Conservation (phyloP, 2,888 invertebrate species). For the Dicycla oo region DNA sequence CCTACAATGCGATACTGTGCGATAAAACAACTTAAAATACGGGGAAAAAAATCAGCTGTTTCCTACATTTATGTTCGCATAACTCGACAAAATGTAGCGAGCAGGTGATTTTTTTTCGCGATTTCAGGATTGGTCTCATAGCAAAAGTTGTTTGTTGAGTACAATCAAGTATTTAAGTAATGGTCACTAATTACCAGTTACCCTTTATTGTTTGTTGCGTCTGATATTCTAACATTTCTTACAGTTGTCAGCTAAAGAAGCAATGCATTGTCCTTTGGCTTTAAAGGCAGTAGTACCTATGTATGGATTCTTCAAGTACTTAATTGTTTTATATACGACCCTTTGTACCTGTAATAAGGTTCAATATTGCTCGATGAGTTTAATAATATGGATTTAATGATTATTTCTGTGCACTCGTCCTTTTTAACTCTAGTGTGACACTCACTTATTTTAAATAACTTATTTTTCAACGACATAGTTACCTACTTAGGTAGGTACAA, state of each 20-base stretch:
- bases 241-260: neutral
- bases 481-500: slow-evolving; percentile 4
- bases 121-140: too few species aligned
- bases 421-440: neutral
- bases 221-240: neutral
- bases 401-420: slow-evolving; percentile 11
- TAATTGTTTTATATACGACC: slow-evolving; percentile 6
- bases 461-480: neutral
- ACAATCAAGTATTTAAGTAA: too few species aligned
- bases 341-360: neutral
- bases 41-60: too few species aligned
- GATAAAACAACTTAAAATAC: too few species aligned
- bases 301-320: slow-evolving; percentile 37
- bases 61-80: too few species aligned
- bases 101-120: too few species aligned
- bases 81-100: too few species aligned
- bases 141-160: too few species aligned
- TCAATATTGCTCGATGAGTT: slow-evolving; percentile 13
- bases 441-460: slow-evolving; percentile 3
- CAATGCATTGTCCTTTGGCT: neutral
- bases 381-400: slow-evolving; percentile 4
- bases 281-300: slow-evolving; percentile 2
- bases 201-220: neutral
- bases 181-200: too few species aligned
- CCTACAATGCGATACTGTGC: too few species aligned